phyloP scores from a whole-genome alignment of 2,797 vertebrate genomes.

The Spatula versicolor region DNA sequence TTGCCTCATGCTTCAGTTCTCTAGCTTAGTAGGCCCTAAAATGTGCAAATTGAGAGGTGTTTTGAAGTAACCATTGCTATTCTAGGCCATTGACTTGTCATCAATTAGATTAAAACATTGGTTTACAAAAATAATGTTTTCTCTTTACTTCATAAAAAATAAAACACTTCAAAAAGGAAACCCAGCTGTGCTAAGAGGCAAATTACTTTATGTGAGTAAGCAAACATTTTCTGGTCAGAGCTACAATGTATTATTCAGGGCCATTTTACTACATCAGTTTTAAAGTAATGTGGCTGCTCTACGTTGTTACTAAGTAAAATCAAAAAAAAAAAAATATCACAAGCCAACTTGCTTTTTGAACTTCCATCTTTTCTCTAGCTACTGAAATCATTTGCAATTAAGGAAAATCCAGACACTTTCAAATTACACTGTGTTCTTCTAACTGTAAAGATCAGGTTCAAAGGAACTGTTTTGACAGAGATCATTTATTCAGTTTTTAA shows the following conservation, averaged over 20 bases:
- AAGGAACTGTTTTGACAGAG: not conserved
- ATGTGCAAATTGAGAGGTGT: constrained; percentile 93
- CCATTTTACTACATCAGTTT: constrained; percentile 87
- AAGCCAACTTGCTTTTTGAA: constrained; percentile 19
- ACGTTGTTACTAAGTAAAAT: constrained; percentile 72
- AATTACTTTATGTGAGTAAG: constrained; percentile 92
- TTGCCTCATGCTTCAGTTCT: constrained; percentile 88
- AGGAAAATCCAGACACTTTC: not conserved
- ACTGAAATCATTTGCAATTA: not conserved
- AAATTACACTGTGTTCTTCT: not conserved
- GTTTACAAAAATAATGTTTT: constrained; percentile 87
- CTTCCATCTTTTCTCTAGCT: not conserved
- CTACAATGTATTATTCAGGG: constrained; percentile 93
- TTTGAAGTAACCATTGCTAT: constrained; percentile 87
- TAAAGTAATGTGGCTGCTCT: constrained; percentile 83
- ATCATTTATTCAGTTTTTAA: not conserved
- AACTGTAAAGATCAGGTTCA: not conserved
- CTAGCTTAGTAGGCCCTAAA: constrained; percentile 89
- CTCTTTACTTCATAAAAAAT: constrained; percentile 94
- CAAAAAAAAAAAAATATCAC: not conserved
- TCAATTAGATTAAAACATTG: constrained; percentile 89
- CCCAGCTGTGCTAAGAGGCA: constrained; percentile 91
- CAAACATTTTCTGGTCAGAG: constrained; percentile 91
- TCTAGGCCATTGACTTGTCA: constrained; percentile 85
- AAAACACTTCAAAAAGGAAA: constrained; percentile 90